Percentiles rank a stretch among this genome's conserved stretches.
These are phyloP conservation scores for Knipowitschia caucasica DNA, from an alignment of 2,797 vertebrate species.

Conservation along the genomic window DNA sequence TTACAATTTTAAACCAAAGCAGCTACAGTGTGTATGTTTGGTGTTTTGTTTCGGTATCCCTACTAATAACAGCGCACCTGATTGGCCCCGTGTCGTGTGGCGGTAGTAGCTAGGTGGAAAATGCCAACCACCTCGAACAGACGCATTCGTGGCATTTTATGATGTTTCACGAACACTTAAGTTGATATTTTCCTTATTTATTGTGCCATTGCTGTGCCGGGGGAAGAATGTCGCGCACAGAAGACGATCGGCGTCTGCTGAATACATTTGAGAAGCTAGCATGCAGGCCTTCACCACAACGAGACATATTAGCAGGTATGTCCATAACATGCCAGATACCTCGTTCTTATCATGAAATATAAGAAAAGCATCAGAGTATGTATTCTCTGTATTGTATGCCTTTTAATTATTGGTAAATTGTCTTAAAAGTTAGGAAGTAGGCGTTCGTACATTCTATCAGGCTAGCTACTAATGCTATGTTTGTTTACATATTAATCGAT, in stretches of 20 bases:
- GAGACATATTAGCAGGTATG: slow-evolving; percentile 79
- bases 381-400: neutral
- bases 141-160: slow-evolving; percentile 39
- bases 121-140: slow-evolving; percentile 53
- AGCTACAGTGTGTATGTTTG: no score
- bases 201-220: slow-evolving; percentile 39
- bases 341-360: neutral
- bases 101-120: slow-evolving; percentile 26
- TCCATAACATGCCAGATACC: slow-evolving; percentile 51
- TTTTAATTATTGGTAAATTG: neutral
- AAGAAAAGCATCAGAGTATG: neutral
- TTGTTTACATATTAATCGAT: slow-evolving; percentile 4
- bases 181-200: slow-evolving; percentile 38
- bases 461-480: slow-evolving; percentile 25
- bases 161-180: slow-evolving; percentile 48
- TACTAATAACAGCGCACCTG: slow-evolving; percentile 47
- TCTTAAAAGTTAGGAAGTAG: neutral
- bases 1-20: no score
- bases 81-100: no score
- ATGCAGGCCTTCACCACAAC: slow-evolving; percentile 78
- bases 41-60: slow-evolving; percentile 18
- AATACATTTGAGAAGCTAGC: slow-evolving; percentile 86
- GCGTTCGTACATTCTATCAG: neutral
- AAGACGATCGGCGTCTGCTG: slow-evolving; percentile 71
- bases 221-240: slow-evolving; percentile 69